These are phyloP conservation scores for Aphrophora alni DNA, from an alignment of 2,888 invertebrate genomes.

Conservation along the genomic window DNA sequence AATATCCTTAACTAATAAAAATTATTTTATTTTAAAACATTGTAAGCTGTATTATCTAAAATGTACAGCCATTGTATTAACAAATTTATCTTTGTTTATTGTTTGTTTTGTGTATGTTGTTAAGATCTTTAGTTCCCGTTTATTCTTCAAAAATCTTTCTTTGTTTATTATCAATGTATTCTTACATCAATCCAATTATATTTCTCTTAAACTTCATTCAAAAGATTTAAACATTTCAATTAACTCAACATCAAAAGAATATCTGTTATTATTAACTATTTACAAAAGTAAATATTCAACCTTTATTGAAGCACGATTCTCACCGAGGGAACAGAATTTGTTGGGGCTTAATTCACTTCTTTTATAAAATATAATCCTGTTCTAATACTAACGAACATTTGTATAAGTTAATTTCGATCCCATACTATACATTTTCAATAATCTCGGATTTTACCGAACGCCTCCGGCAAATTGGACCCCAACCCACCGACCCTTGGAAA, in stretches of 20 bases:
- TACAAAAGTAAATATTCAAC: neutral
- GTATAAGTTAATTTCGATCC: constrained; percentile 7
- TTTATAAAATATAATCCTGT: neutral
- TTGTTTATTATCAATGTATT: no score
- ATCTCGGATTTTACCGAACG: constrained; percentile 1
- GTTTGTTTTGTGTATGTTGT: no score
- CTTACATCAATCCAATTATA: no score
- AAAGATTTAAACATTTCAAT: neutral
- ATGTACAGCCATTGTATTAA: no score
- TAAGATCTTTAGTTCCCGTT: no score
- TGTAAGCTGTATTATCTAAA: no score
- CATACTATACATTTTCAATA: constrained; percentile 19
- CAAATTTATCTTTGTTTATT: no score
- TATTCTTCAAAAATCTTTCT: no score
- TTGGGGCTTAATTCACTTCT: constrained; percentile 2
- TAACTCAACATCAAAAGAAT: neutral
- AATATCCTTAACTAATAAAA: no score
- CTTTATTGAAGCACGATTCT: neutral
- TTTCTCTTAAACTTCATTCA: neutral
- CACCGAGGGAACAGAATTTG: neutral
- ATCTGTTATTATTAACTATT: neutral
- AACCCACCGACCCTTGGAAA: neutral
- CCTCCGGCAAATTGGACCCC: neutral
- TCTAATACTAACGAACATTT: constrained; percentile 11
- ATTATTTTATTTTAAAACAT: no score